A percentile compares a stretch with the other conserved stretches of the same genome.
These are phyloP conservation scores for Macaca nemestrina DNA, from an alignment of 2,113 vertebrate genomes.

Conservation along the genomic window DNA sequence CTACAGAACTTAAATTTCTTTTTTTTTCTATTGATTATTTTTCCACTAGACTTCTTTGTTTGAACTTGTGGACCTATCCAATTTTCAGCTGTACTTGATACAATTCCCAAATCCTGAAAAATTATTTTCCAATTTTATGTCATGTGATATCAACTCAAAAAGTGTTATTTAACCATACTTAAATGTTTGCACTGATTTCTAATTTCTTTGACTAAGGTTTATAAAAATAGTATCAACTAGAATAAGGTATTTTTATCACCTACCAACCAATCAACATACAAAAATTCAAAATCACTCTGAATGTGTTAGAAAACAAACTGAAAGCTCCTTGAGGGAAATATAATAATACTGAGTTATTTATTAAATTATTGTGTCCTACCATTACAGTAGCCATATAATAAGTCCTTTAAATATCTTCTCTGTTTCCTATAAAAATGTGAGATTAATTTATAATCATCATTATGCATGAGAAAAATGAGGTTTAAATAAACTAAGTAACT, in stretches of 20 bases:
- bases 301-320: not conserved
- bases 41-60: not conserved
- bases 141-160: slow-evolving; percentile 62
- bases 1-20: not conserved
- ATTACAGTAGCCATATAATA: not conserved
- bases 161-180: slow-evolving; percentile 59
- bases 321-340: not conserved
- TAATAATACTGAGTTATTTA: not conserved
- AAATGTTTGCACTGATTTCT: slow-evolving; percentile 66
- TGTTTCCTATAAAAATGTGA: not conserved
- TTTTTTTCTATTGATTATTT: not conserved
- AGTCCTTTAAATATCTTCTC: not conserved
- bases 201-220: slow-evolving; percentile 66
- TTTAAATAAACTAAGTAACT: not conserved
- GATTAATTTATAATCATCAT: not conserved
- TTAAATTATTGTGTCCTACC: not conserved
- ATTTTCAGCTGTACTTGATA: slow-evolving; percentile 61
- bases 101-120: slow-evolving; percentile 36
- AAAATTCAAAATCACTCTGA: not conserved
- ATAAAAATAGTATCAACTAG: not conserved
- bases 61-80: not conserved
- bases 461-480: not conserved
- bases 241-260: slow-evolving; percentile 44
- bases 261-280: not conserved
- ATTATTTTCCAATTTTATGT: slow-evolving; percentile 60